phyloP scores from a whole-genome alignment of 2,113 vertebrate genomes.

The Barnardius zonarius region DNA sequence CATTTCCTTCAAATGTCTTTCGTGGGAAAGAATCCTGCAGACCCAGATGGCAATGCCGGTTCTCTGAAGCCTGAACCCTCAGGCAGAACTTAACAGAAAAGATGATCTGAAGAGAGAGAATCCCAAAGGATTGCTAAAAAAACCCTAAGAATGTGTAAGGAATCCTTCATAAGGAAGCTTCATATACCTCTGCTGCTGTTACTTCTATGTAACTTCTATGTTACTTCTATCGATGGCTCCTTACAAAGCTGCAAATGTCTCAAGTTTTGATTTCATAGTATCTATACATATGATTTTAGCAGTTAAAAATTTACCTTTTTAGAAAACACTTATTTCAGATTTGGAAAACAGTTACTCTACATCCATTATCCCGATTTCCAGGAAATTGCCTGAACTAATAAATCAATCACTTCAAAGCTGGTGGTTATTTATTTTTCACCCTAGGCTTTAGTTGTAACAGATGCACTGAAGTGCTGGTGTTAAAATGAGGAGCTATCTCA shows the following conservation, averaged over 20 bases:
- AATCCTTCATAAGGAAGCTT: neutral
- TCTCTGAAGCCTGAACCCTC: neutral
- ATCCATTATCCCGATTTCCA: neutral
- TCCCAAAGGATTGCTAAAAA: neutral
- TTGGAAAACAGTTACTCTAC: neutral
- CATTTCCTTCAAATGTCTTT: neutral
- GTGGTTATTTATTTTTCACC: constrained; percentile 67
- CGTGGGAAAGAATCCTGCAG: neutral
- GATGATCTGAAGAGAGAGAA: neutral
- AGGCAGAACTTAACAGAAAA: neutral
- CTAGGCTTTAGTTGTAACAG: constrained; percentile 59
- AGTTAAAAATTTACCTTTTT: neutral
- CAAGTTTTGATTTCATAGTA: neutral
- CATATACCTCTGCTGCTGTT: neutral
- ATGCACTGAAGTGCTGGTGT: constrained; percentile 13
- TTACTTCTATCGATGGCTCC: neutral
- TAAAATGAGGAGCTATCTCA: constrained; percentile 51
- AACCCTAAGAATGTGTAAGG: neutral
- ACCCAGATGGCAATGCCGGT: accelerated
- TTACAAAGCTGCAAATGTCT: neutral
- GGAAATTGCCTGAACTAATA: constrained; percentile 57
- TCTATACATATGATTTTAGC: neutral
- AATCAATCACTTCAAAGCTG: constrained; percentile 55
- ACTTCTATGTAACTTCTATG: neutral
- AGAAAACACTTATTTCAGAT: neutral